phyloP scores from a whole-genome alignment of 1,140 invertebrate species.

The Bombus pyrosoma region DNA sequence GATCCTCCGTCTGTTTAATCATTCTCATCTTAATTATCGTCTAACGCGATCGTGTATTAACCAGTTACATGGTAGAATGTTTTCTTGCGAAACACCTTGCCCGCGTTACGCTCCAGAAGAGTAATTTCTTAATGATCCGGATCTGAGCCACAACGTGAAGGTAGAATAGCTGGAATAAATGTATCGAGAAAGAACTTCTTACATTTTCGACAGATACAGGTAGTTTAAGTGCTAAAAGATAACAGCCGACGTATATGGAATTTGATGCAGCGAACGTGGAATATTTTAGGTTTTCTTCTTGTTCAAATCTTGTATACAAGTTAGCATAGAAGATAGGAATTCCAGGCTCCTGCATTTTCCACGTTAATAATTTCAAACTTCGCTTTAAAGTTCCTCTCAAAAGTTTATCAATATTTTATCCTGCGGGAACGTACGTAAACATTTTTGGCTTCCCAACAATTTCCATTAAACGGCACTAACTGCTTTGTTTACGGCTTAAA shows the following conservation, averaged over 20 bases:
- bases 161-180: not conserved
- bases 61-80: slow-evolving; percentile 9
- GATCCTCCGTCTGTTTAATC: not conserved
- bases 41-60: slow-evolving; percentile 13
- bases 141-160: slow-evolving; percentile 10
- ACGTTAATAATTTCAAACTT: not conserved
- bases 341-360: not conserved
- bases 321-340: not conserved
- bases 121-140: slow-evolving; percentile 58
- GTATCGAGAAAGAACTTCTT: too few relatives aligned
- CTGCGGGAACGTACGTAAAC: not conserved
- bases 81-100: slow-evolving; percentile 34
- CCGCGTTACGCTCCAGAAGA: slow-evolving; percentile 55
- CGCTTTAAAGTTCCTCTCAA: not conserved
- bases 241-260: not conserved
- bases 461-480: too few relatives aligned
- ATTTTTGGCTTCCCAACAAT: not conserved
- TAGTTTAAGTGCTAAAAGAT: not conserved
- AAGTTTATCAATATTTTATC: not conserved
- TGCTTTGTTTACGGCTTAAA: too few relatives aligned
- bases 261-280: too few relatives aligned
- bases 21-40: not conserved
- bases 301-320: not conserved
- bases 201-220: not conserved
- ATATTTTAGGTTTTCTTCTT: not conserved